These are phyloP conservation scores for Apamea sordens DNA, from an alignment of 2,888 invertebrate genomes.

Conservation along the genomic window DNA sequence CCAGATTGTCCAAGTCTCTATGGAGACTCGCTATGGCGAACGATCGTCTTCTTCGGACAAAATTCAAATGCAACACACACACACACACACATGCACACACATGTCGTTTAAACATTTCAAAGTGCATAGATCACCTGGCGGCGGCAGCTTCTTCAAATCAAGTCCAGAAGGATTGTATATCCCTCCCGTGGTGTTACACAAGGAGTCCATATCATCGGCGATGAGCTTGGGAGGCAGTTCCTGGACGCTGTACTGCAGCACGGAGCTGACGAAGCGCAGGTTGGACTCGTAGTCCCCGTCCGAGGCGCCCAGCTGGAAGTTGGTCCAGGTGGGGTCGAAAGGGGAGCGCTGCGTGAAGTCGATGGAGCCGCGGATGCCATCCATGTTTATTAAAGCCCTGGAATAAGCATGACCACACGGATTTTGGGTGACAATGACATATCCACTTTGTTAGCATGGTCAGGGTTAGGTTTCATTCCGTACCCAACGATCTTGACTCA, in stretches of 20 bases:
- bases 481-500: neutral
- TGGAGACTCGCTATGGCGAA: too few species aligned
- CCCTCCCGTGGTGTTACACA: slow-evolving; percentile 93
- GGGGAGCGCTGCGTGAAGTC: slow-evolving; percentile 94
- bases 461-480: neutral
- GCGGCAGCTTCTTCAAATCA: slow-evolving; percentile 75
- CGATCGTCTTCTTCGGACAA: neutral
- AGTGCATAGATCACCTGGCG: slow-evolving; percentile 39
- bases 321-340: slow-evolving; percentile 95
- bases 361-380: slow-evolving; percentile 95
- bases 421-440: neutral
- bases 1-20: neutral
- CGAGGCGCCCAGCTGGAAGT: slow-evolving; percentile 92
- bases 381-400: slow-evolving; percentile 93
- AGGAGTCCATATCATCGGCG: slow-evolving; percentile 78
- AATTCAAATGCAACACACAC: neutral
- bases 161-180: slow-evolving; percentile 94
- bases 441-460: neutral
- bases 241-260: slow-evolving; percentile 93
- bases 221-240: slow-evolving; percentile 91
- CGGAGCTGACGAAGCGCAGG: slow-evolving; percentile 93
- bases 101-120: neutral
- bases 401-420: neutral
- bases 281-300: slow-evolving; percentile 92
- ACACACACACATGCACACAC: too few species aligned